Percentiles rank a stretch among this genome's conserved stretches.
These are phyloP conservation scores for Sinohyriopsis cumingii DNA, from an alignment of 2,888 invertebrate genomes.

Conservation along the genomic window DNA sequence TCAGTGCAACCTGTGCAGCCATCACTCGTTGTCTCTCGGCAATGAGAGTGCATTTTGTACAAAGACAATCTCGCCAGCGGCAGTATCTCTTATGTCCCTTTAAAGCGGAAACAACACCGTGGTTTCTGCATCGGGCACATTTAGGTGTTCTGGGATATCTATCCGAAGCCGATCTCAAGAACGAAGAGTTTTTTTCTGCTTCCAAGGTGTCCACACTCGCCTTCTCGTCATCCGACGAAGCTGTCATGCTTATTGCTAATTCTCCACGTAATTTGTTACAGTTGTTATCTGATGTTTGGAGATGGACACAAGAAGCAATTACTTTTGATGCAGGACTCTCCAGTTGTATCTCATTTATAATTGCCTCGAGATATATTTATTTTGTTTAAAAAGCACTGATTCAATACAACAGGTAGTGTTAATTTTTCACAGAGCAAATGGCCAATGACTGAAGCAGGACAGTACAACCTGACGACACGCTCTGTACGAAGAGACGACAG, in stretches of 20 bases:
- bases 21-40: slow-evolving; percentile 98
- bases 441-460: too few relatives aligned
- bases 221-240: slow-evolving; percentile 32
- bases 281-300: too few relatives aligned
- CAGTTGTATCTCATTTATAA: slow-evolving; percentile 79
- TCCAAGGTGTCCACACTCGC: slow-evolving; percentile 1
- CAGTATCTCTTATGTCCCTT: slow-evolving; percentile 89
- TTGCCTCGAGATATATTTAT: too few relatives aligned
- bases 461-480: too few relatives aligned
- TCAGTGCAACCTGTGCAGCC: slow-evolving; percentile 96
- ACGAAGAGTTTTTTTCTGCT: slow-evolving; percentile 15
- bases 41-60: slow-evolving; percentile 96
- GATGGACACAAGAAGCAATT: too few relatives aligned
- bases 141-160: slow-evolving; percentile 97
- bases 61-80: slow-evolving; percentile 95
- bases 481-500: too few relatives aligned
- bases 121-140: slow-evolving; percentile 96
- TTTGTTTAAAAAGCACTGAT: too few relatives aligned
- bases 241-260: slow-evolving; percentile 14
- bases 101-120: slow-evolving; percentile 95
- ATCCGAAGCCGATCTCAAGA: slow-evolving; percentile 75
- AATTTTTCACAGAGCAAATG: too few relatives aligned
- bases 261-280: slow-evolving; percentile 75
- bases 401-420: too few relatives aligned
- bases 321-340: slow-evolving; percentile 90